Percentiles rank a stretch among this genome's conserved stretches.
phyloP scores from a whole-genome alignment of 2,888 invertebrate species.

The Epinotia demarniana region DNA sequence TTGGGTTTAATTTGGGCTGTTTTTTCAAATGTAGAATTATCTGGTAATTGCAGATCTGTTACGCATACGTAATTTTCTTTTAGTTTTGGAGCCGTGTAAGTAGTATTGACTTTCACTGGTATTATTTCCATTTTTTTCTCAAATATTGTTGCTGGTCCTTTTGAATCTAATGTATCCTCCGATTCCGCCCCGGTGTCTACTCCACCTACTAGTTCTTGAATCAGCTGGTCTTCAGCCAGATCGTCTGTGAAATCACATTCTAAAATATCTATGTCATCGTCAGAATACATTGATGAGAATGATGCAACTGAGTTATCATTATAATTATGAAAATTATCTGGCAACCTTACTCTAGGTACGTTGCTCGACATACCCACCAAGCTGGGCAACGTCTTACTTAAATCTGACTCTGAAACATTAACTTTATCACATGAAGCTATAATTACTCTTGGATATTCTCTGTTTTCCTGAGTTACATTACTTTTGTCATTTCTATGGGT shows the following conservation, averaged over 20 bases:
- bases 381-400: constrained; percentile 85
- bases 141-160: constrained; percentile 74
- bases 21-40: constrained; percentile 65
- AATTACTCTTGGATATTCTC: constrained; percentile 79
- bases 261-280: constrained; percentile 68
- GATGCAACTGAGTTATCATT: constrained; percentile 67
- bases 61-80: constrained; percentile 75
- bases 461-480: constrained; percentile 54
- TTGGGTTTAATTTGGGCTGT: constrained; percentile 80
- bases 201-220: constrained; percentile 78
- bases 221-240: constrained; percentile 72
- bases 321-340: constrained; percentile 76
- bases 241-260: constrained; percentile 68
- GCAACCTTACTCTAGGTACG: constrained; percentile 80
- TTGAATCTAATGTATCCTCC: constrained; percentile 70
- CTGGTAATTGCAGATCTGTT: constrained; percentile 73
- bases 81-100: constrained; percentile 60
- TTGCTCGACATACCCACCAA: constrained; percentile 67
- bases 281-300: constrained; percentile 73
- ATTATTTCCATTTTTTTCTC: constrained; percentile 78
- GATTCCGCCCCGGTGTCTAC: constrained; percentile 74
- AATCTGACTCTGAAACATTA: constrained; percentile 82
- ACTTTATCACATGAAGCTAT: constrained; percentile 79
- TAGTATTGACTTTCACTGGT: constrained; percentile 73
- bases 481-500: constrained; percentile 53